Conservation (phyloP, 2,888 invertebrate species). For the Erpobdella octoculata region DNA sequence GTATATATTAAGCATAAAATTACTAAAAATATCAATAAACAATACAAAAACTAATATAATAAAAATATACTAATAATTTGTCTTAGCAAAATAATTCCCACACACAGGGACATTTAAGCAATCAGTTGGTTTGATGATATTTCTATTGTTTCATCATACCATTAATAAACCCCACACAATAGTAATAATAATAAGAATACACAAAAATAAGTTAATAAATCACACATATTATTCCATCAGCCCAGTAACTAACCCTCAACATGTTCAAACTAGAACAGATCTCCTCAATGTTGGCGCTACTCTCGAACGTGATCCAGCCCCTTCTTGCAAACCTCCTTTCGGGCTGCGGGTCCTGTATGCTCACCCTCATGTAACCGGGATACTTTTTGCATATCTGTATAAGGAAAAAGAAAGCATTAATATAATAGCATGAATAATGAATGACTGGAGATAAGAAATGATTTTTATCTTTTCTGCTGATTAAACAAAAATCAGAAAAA, state of each 20-base stretch:
- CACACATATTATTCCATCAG: background rate
- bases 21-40: background rate
- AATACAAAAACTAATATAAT: background rate
- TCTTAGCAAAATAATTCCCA: no score
- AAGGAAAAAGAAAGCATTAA: no score
- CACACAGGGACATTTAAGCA: no score
- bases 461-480: no score
- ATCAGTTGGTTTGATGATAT: no score
- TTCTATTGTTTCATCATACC: no score
- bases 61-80: background rate
- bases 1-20: background rate
- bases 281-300: conserved; percentile 94
- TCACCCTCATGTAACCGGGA: conserved; percentile 86
- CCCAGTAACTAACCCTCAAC: conserved; percentile 62
- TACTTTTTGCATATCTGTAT: conserved; percentile 67
- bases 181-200: background rate
- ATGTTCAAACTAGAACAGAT: conserved; percentile 98
- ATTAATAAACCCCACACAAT: no score
- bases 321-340: conserved; percentile 91
- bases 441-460: no score
- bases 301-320: conserved; percentile 94
- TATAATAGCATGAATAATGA: no score
- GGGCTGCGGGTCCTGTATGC: conserved; percentile 89
- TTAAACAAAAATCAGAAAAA: background rate
- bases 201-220: background rate